phyloP scores from a whole-genome alignment of 2,797 vertebrate genomes.

The Gymnothorax reevesii region DNA sequence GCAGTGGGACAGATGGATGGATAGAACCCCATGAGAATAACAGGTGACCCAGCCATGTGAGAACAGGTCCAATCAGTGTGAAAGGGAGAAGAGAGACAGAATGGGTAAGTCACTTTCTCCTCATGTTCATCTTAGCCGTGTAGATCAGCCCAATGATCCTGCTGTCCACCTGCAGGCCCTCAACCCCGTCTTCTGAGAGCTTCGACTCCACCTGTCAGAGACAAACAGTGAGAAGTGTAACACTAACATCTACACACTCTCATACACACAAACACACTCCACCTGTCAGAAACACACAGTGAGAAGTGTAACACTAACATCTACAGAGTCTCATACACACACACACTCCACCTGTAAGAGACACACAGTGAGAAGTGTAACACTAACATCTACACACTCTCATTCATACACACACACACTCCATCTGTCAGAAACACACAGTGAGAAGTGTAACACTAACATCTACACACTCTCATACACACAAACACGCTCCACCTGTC shows the following conservation, averaged over 20 bases:
- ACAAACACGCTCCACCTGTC: slow-evolving; percentile 63
- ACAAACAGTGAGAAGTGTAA: neutral
- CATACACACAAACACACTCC: neutral
- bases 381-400: neutral
- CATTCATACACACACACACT: neutral
- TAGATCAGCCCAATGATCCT: slow-evolving; percentile 72
- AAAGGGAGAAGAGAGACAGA: slow-evolving; percentile 1
- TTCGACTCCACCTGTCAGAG: slow-evolving; percentile 56
- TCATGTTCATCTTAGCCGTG: slow-evolving; percentile 64
- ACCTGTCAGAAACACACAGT: neutral
- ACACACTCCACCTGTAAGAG: too few relatives aligned
- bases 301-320: too few relatives aligned
- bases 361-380: neutral
- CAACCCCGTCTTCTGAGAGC: slow-evolving; percentile 61
- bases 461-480: too few relatives aligned
- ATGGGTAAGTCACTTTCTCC: slow-evolving; percentile 53
- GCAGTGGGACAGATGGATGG: too few relatives aligned
- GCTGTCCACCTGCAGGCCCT: slow-evolving; percentile 63
- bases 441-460: too few relatives aligned
- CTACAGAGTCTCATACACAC: too few relatives aligned
- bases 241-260: neutral
- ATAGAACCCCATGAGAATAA: too few relatives aligned
- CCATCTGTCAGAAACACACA: neutral
- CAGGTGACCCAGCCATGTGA: too few relatives aligned
- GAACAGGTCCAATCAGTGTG: neutral